phyloP scores from a whole-genome alignment of 2,888 invertebrate species.

The Melinaea menophilus region DNA sequence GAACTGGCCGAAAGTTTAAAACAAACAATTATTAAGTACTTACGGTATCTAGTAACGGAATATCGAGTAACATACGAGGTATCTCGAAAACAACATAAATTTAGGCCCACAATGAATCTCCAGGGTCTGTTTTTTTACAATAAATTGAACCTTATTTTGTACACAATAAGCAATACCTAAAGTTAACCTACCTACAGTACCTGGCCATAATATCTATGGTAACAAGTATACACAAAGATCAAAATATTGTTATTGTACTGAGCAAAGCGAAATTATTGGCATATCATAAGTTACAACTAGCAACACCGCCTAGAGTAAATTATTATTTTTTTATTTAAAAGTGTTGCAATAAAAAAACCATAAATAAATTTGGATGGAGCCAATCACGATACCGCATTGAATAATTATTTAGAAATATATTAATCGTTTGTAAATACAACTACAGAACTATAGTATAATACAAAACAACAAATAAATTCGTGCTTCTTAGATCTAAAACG shows the following conservation, averaged over 20 bases:
- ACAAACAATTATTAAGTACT: slow-evolving; percentile 25
- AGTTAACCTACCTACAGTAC: slow-evolving; percentile 65
- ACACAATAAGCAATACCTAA: slow-evolving; percentile 65
- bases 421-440: slow-evolving; percentile 58
- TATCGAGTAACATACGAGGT: slow-evolving; percentile 31
- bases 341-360: slow-evolving; percentile 35
- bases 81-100: slow-evolving; percentile 39
- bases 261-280: slow-evolving; percentile 53
- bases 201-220: slow-evolving; percentile 75
- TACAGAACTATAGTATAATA: slow-evolving; percentile 63
- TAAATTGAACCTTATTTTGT: slow-evolving; percentile 59
- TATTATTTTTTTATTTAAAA: slow-evolving; percentile 15
- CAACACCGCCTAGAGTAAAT: slow-evolving; percentile 29
- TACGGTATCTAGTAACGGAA: slow-evolving; percentile 31
- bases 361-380: slow-evolving; percentile 57
- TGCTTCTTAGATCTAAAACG: slow-evolving; percentile 72
- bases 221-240: slow-evolving; percentile 63
- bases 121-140: slow-evolving; percentile 35
- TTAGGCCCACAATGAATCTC: slow-evolving; percentile 52
- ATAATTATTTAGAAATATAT: slow-evolving; percentile 60
- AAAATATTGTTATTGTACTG: slow-evolving; percentile 52
- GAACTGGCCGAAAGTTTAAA: slow-evolving; percentile 52
- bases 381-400: slow-evolving; percentile 49
- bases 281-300: slow-evolving; percentile 30
- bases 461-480: slow-evolving; percentile 77